Evolutionary conservation across 2,888 invertebrate species (phyloP), one percentile per base, ranked within the genome.

Genomic region (Frankliniella intonsa): DNA sequence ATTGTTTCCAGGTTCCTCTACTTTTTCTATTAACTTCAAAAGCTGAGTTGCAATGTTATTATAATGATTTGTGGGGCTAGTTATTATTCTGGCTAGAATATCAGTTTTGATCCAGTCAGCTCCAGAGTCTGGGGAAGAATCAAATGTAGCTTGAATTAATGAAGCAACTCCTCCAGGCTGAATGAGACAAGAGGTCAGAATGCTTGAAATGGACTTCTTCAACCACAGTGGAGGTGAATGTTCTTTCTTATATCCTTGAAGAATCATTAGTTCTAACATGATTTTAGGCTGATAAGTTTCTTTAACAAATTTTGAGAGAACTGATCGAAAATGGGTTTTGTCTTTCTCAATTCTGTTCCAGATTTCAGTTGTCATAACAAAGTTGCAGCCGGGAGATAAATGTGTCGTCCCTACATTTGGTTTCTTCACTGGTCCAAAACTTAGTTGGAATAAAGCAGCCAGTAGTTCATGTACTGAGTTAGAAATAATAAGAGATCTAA

Each of bases 71-170:
- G 10, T 3, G 84, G 91, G 90, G 84, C 89, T 90, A 51, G 89
- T 89, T 83, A 94, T 89, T 82, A 95, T 89, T 87, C 91, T 91
- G 81, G 92, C 91, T 83, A 94, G 90, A 85, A 92, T 89, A 83
- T 93, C 92, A 85, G 93, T 89, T 86, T 91, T 92, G 85, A 90
- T 90, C 94, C 94, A 94, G 85, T 92, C 91, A 85, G 88, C 88
- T 0, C 92, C 91, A 25, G 89, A 88, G 85, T 93, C 91, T 82
- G 89, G 87, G 84, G 90, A 89, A 83, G 88, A 89, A 84, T 92
- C 92, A 84, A 93, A 90, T 85, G 94, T 91, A 80, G 93, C 93
- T 85, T 90, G 87, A 62, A 93, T 90, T 19, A 94, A 88, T 83
- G 91, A 90, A 80, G 91, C 87, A 80, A 95, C 88, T 8, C 95